Base-by-base conservation (phyloP, 2,797 vertebrate genomes). In the Tadarida brasiliensis region DNA sequence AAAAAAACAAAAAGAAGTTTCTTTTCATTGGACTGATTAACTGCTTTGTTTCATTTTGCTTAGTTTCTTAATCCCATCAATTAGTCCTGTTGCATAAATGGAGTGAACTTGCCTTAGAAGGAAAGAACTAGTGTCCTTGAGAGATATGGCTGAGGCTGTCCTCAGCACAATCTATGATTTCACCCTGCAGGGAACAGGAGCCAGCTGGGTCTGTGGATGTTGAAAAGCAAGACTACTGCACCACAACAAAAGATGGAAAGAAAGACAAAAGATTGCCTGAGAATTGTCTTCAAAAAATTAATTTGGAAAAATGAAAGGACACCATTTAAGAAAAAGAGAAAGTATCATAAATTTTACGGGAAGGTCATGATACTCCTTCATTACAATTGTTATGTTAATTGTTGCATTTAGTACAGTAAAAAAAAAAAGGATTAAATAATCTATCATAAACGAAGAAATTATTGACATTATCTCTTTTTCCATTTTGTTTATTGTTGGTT, bases 241-340 rank as follows among this genome's bases (percentile, higher is more conserved):
- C 24, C 15, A 2, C 15, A 74, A 86, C 17, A 17, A 82, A 78
- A 85, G 47, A 70, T 26, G 9, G 51, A 61, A 82, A 77, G 20
- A 67, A 77, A 90, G 82, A 57, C 70, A 68, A 91, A 33, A 35
- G 54, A 89, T 57, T 81, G 59, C 39, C 51, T 0, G 16, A 90
- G 35, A 83, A 87, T 44, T 63, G 19, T 68, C 47, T 86, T 91
- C 65, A 92, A 10, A 49, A 86, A 83, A 67, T 30, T 56, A 68
- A 90, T 54, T 15, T 57, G 54, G 8, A 63, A 83, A 78, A 95
- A 71, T 24, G 16, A 87, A 77, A 92, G 12, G 33, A 12, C 26
- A 28, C 17, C 22, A 86, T 87, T 91, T 88, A 89, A 67, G 91
- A 89, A 82, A 94, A 76, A 16, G 28, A 86, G 11, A 65, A 26